phyloP scores from a whole-genome alignment of 2,113 vertebrate species.

The Cyprinodon tularosa region DNA sequence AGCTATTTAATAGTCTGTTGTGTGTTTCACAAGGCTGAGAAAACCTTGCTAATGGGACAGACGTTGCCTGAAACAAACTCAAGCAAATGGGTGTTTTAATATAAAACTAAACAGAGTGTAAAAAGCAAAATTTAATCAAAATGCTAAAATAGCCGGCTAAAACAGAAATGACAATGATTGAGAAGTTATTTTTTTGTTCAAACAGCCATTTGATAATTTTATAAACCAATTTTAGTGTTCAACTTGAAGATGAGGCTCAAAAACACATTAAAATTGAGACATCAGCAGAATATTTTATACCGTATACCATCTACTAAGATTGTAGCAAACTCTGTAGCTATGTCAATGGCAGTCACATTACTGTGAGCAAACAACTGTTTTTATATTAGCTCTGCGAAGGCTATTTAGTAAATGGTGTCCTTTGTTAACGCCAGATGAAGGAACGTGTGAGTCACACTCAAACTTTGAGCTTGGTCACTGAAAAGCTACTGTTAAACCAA shows the following conservation, averaged over 20 bases:
- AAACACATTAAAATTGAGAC: background rate
- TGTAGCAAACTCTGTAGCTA: background rate
- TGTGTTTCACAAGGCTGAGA: constrained; percentile 27
- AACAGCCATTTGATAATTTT: constrained; percentile 4
- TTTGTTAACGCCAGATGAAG: constrained; percentile 19
- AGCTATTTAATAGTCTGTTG: constrained; percentile 4
- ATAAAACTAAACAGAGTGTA: background rate
- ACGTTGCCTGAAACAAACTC: constrained; percentile 17
- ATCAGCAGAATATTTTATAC: background rate
- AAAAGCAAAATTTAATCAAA: too few species aligned
- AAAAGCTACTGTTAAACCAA: background rate
- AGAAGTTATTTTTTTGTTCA: constrained; percentile 1
- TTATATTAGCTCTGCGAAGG: constrained; percentile 2
- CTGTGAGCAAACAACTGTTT: constrained; percentile 22
- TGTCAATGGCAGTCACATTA: background rate
- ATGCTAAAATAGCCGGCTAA: too few species aligned
- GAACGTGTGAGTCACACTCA: constrained; percentile 14
- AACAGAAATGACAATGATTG: background rate
- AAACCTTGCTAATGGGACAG: constrained; percentile 18
- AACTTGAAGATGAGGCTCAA: constrained; percentile 3
- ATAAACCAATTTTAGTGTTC: background rate
- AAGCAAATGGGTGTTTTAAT: constrained; percentile 5
- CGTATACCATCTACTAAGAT: constrained; percentile 2
- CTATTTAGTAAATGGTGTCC: constrained; percentile 20
- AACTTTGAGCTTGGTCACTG: background rate